Conservation (phyloP, 2,113 vertebrate genomes). For the Andinoacara biseriatus region DNA sequence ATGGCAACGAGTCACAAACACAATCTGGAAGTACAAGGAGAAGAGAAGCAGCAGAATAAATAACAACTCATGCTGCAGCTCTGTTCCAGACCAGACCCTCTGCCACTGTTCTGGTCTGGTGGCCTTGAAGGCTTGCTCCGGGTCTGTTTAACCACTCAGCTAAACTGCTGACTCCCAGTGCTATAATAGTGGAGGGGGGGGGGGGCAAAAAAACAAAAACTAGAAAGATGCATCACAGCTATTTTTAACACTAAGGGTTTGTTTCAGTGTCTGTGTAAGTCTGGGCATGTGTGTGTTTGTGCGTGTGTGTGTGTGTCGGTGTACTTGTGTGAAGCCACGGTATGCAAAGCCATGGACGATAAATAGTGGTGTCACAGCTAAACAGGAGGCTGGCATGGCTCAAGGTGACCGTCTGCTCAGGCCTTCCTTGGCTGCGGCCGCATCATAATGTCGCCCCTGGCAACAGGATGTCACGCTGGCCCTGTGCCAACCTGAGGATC, state of each 20-base stretch:
- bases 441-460: conserved; percentile 75
- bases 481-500: conserved; percentile 67
- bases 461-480: conserved; percentile 79
- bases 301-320: conserved; percentile 15
- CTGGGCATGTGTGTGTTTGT: conserved; percentile 7
- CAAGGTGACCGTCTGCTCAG: conserved; percentile 83
- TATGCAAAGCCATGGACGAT: conserved; percentile 62
- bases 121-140: conserved; percentile 31
- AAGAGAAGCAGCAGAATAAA: conserved; percentile 39
- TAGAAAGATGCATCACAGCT: neutral
- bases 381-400: conserved; percentile 74
- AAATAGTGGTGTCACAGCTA: conserved; percentile 72
- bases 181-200: conserved; percentile 15
- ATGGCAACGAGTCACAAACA: conserved; percentile 58
- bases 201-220: neutral
- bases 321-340: conserved; percentile 37
- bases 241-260: conserved; percentile 65
- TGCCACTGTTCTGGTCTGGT: conserved; percentile 28
- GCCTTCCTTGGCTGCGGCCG: conserved; percentile 64
- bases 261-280: conserved; percentile 36
- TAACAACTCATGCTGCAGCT: conserved; percentile 6
- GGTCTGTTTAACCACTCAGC: conserved; percentile 51
- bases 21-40: conserved; percentile 50
- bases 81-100: neutral
- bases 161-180: conserved; percentile 62